Evolutionary conservation across 2,113 vertebrate genomes (phyloP).

Genomic region (Merops nubicus): DNA sequence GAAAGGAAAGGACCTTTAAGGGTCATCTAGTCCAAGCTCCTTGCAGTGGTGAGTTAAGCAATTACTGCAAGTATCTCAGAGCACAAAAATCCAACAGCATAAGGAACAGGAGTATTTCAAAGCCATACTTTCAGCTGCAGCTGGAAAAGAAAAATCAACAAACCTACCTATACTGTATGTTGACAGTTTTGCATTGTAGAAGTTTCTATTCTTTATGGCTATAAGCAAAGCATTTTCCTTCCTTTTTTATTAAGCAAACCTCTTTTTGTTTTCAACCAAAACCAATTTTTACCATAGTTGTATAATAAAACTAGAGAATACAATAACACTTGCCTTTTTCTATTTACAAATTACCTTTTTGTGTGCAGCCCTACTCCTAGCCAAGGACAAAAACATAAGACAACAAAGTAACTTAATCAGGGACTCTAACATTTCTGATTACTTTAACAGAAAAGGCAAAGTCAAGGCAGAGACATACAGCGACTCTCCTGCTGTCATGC

Average conservation of each 20-base stretch:
- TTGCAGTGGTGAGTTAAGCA: too few relatives aligned
- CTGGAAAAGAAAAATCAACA: background rate
- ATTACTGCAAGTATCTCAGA: background rate
- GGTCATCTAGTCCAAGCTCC: too few relatives aligned
- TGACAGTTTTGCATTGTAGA: background rate
- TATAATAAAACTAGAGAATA: background rate
- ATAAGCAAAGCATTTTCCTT: background rate
- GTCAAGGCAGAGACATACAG: background rate
- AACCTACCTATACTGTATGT: background rate
- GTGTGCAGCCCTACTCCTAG: background rate
- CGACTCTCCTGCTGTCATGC: accelerated
- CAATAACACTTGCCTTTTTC: background rate
- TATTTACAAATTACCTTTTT: background rate
- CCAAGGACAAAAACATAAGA: background rate
- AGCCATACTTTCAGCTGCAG: background rate
- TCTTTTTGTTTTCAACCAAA: background rate
- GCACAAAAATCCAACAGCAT: background rate
- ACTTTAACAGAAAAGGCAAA: background rate
- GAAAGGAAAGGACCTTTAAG: too few relatives aligned
- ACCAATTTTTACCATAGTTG: background rate
- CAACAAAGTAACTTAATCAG: background rate
- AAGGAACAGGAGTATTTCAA: background rate
- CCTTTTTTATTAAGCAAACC: background rate
- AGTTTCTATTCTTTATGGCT: background rate
- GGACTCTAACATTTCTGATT: background rate